Evolutionary conservation across 2,888 invertebrate genomes (phyloP), one percentile per base, ranked within the genome.

Genomic region (Allacma fusca): DNA sequence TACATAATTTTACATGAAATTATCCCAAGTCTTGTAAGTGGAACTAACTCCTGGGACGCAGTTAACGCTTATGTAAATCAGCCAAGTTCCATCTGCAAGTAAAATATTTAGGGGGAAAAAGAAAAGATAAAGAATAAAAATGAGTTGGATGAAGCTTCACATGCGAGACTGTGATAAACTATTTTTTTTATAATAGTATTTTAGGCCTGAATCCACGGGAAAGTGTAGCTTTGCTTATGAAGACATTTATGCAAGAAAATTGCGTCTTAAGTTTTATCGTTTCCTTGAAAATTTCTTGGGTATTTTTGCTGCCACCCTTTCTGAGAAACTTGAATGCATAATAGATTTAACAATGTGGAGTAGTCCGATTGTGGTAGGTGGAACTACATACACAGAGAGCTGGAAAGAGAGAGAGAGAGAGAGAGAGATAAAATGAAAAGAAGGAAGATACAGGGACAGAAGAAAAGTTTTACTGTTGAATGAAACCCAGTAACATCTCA

Each of bases 341-440:
- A 29, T 29, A 29, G 29, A 19, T 50, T 34, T 34, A 34, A 34
- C 50, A n/a, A 50, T 13, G 19, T 16, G 24, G 16, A 65, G 28
- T 4, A 28, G n/a, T 24, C 13, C 13, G 16, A 69, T 29, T 19
- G 40, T 21, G n/a, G 16, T 64, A 44, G 44, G 26, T 76, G 75
- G 44, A 26, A 64, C 50, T 69, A n/a, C n/a, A n/a, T 59, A 16
- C 62, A 76, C 29, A 67, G 57, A 57, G 72, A 65, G 67, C 34
- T 64, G 57, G 57, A 23, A 9, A 62, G 62, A 57, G 9, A 62
- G 34, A 68, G 57, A 71, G 57, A 71, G 24, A 59, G 59, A 50
- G 73, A 73, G 62, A 73, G 73, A 59, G 74, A 34, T 34, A 78
- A 75, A 29, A 21, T 13, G 40, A 59, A 57, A 68, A 40, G 64